A percentile compares a stretch with the other conserved stretches of the same genome.
These are phyloP conservation scores for Hydractinia symbiolongicarpus DNA, from an alignment of 30 jellyfish, hydroid and myxozoan genomes.

Conservation along the genomic window DNA sequence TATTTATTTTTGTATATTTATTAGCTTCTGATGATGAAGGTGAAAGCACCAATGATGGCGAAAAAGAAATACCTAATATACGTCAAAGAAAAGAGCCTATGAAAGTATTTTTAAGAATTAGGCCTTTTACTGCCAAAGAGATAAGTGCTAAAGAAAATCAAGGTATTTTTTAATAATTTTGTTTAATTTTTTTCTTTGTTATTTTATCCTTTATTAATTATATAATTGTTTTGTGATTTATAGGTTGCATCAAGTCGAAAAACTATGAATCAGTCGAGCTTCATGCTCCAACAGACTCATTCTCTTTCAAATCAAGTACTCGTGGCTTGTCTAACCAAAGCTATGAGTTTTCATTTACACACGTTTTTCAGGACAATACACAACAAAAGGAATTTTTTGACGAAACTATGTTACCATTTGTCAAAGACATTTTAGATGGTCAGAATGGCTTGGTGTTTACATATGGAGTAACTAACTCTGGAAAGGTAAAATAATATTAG, in stretches of 20 bases:
- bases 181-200: no score
- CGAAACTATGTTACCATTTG: conserved; percentile 66
- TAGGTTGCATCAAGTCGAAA: conserved; percentile 60
- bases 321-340: conserved; percentile 81
- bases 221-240: not conserved
- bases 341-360: conserved; percentile 68
- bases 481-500: conserved; percentile 56
- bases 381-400: conserved; percentile 76
- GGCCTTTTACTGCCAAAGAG: conserved; percentile 80
- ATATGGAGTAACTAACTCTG: conserved; percentile 95
- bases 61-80: not conserved
- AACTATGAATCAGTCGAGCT: conserved; percentile 48
- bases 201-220: not conserved
- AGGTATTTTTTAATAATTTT: not conserved
- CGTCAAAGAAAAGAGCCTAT: conserved; percentile 61
- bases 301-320: conserved; percentile 70
- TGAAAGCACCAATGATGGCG: not conserved
- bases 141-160: conserved; percentile 50
- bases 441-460: conserved; percentile 83
- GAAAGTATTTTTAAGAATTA: conserved; percentile 73
- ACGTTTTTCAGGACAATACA: conserved; percentile 57
- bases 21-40: conserved; percentile 25
- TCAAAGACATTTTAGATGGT: conserved; percentile 84
- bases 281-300: conserved; percentile 84
- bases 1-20: not conserved